Evolutionary conservation across 2,113 vertebrate genomes (phyloP).

Genomic region (Sapajus apella): DNA sequence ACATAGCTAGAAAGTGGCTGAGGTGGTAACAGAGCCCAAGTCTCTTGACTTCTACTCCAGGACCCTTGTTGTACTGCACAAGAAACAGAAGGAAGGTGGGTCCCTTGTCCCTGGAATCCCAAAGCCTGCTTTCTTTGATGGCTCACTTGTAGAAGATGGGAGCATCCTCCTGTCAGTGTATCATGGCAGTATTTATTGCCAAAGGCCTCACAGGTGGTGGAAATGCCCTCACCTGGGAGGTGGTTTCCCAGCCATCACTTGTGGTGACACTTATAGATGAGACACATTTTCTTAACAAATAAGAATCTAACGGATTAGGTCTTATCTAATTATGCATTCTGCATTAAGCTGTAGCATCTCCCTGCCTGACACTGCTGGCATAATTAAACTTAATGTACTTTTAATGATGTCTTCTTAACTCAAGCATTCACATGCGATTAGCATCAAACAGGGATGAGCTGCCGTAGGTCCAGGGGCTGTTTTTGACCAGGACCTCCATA

Average conservation of each 20-base stretch:
- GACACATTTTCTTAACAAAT: slow-evolving; percentile 84
- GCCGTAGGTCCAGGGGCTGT: slow-evolving; percentile 62
- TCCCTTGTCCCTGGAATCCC: background rate
- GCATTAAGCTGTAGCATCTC: slow-evolving; percentile 75
- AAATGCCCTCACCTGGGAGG: slow-evolving; percentile 8
- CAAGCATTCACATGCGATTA: slow-evolving; percentile 84
- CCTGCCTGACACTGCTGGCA: slow-evolving; percentile 81
- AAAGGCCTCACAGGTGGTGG: background rate
- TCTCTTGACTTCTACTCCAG: background rate
- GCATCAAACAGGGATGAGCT: slow-evolving; percentile 81
- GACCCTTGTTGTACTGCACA: background rate
- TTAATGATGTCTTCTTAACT: slow-evolving; percentile 88
- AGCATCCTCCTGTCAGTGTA: background rate
- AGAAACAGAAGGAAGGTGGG: background rate
- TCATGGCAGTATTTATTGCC: background rate
- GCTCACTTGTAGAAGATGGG: background rate
- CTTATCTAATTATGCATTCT: slow-evolving; percentile 85
- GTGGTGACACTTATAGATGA: slow-evolving; percentile 64
- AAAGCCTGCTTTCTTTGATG: background rate
- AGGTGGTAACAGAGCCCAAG: background rate
- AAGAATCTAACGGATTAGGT: slow-evolving; percentile 82
- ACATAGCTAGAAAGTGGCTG: background rate
- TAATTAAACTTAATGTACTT: slow-evolving; percentile 89
- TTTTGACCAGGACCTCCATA: background rate
- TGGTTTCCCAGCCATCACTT: background rate